Conservation (phyloP, 2,113 vertebrate species). For the Laticauda colubrina region DNA sequence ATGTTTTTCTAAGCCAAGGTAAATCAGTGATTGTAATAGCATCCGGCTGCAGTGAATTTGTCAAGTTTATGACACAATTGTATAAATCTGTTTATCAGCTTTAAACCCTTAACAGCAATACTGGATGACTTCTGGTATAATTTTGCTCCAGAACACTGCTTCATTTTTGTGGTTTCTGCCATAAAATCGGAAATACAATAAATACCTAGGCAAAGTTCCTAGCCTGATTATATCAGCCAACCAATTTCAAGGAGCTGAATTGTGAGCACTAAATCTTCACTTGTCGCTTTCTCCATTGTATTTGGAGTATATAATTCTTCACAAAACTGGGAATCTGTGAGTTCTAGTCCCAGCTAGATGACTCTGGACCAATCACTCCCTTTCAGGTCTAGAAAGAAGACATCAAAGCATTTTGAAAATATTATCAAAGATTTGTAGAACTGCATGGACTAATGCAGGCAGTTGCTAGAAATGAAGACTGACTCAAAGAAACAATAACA, state of each 20-base stretch:
- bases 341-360: not conserved
- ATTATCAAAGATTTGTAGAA: not conserved
- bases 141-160: not conserved
- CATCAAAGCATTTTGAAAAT: not conserved
- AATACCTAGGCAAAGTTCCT: not conserved
- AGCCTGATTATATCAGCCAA: not conserved
- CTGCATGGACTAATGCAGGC: not conserved
- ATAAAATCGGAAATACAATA: not conserved
- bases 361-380: not conserved
- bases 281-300: not conserved
- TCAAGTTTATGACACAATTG: not conserved
- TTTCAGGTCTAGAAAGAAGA: not conserved
- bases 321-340: not conserved
- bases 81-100: not conserved
- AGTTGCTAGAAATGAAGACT: not conserved
- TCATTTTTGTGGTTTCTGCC: not conserved
- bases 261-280: not conserved
- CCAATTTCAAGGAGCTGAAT: not conserved
- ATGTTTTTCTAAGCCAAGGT: not conserved
- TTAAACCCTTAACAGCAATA: not conserved
- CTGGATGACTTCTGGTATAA: not conserved
- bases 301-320: not conserved
- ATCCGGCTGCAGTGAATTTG: not conserved
- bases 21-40: not conserved
- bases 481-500: not conserved